Percentiles rank a stretch among this genome's conserved stretches.
Conservation (phyloP, 2,888 invertebrate species). For the Anaspis maculata region DNA sequence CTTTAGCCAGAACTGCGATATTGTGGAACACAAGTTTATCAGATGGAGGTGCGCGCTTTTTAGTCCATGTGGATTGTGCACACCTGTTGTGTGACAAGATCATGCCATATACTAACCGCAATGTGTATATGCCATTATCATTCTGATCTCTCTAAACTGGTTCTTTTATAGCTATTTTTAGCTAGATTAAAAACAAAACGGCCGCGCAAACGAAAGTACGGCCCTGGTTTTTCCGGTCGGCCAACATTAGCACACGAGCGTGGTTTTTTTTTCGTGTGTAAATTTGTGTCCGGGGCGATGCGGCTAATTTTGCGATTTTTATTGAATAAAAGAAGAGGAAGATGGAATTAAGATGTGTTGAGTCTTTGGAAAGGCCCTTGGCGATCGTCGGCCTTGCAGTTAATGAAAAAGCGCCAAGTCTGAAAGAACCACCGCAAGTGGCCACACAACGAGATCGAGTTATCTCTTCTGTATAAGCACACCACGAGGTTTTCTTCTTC, state of each 20-base stretch:
- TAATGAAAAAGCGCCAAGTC: conserved; percentile 24
- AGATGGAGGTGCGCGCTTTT: no score
- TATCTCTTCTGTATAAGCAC: conserved; percentile 8
- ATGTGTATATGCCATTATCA: conserved; percentile 14
- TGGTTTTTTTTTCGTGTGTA: conserved; percentile 8
- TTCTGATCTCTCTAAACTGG: conserved; percentile 19
- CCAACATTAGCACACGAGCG: no score
- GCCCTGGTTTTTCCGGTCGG: no score
- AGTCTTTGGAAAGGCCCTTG: conserved; percentile 19
- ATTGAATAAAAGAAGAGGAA: conserved; percentile 17
- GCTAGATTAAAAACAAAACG: no score
- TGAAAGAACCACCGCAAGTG: conserved; percentile 26
- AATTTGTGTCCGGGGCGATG: conserved; percentile 1
- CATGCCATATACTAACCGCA: conserved; percentile 17
- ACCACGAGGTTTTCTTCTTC: conserved; percentile 9
- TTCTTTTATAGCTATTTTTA: conserved; percentile 20
- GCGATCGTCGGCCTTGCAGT: conserved; percentile 25
- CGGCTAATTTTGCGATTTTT: no score
- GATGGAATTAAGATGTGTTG: conserved; percentile 10
- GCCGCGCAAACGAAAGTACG: no score
- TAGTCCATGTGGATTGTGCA: no score
- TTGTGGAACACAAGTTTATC: no score
- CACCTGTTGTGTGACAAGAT: conserved; percentile 24
- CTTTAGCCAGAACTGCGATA: no score
- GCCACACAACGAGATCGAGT: conserved; percentile 24